Evolutionary conservation across 2,888 invertebrate genomes (phyloP).

Genomic region (Hemaris fuciformis): DNA sequence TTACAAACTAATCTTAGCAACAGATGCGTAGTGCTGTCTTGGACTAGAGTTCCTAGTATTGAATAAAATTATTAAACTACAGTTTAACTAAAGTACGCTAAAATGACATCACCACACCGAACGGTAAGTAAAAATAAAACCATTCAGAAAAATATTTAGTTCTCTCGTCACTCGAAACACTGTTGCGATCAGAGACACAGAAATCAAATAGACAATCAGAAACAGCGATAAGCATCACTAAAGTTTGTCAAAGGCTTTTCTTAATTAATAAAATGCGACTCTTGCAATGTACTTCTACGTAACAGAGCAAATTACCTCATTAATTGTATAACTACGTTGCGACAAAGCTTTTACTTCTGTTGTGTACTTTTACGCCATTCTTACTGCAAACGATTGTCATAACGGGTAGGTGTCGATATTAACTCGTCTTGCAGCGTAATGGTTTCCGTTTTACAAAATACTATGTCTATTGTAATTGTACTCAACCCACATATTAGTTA

Average conservation of each 20-base stretch:
- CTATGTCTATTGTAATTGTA: not conserved
- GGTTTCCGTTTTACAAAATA: not conserved
- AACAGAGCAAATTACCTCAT: conserved; percentile 43
- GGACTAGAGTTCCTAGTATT: too few relatives aligned
- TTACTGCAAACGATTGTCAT: conserved; percentile 6
- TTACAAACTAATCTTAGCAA: too few relatives aligned
- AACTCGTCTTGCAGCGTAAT: conserved; percentile 3
- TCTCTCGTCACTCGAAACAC: too few relatives aligned
- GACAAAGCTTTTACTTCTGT: conserved; percentile 49
- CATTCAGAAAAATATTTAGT: too few relatives aligned
- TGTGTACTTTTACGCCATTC: conserved; percentile 40
- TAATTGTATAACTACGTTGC: conserved; percentile 53
- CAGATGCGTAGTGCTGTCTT: too few relatives aligned
- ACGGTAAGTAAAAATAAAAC: too few relatives aligned
- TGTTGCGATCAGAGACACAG: too few relatives aligned
- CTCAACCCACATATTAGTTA: too few relatives aligned
- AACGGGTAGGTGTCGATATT: not conserved
- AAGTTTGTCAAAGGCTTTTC: not conserved
- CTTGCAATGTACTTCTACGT: conserved; percentile 29
- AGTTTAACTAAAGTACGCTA: too few relatives aligned
- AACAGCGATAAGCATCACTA: not conserved
- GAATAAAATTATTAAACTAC: too few relatives aligned
- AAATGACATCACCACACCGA: too few relatives aligned
- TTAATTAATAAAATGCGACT: conserved; percentile 24
- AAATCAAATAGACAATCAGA: not conserved